Percentiles rank a stretch among this genome's conserved stretches.
Conservation (phyloP, 2,797 vertebrate species). For the Phalanger gymnotis region DNA sequence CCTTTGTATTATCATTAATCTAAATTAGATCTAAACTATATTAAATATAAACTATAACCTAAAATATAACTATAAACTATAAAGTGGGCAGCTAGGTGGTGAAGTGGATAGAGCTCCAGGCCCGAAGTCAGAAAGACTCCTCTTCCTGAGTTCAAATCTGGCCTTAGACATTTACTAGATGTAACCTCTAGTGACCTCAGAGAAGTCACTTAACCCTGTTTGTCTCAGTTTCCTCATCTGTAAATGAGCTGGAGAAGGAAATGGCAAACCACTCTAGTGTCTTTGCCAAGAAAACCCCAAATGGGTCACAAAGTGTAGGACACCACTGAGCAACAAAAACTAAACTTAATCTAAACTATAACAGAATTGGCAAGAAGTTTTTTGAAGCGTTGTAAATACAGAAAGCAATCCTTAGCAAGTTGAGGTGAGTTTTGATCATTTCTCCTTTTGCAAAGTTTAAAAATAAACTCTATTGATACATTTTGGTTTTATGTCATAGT, state of each 20-base stretch:
- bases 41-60: too few relatives aligned
- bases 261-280: neutral
- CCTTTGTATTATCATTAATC: neutral
- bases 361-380: constrained; percentile 43
- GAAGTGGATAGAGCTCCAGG: neutral
- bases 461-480: neutral
- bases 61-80: neutral
- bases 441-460: constrained; percentile 2
- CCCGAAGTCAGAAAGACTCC: too few relatives aligned
- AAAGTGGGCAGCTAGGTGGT: neutral
- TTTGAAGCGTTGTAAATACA: constrained; percentile 44
- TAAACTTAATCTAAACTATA: constrained; percentile 32
- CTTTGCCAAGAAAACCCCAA: neutral
- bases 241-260: neutral
- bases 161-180: neutral
- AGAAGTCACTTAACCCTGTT: neutral
- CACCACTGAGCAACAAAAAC: neutral
- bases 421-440: constrained; percentile 46
- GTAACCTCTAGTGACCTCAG: too few relatives aligned
- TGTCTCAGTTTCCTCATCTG: neutral
- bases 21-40: neutral
- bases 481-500: neutral
- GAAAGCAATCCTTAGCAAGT: constrained; percentile 25
- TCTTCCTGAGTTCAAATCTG: neutral
- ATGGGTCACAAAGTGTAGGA: neutral